Base-by-base conservation (phyloP, 2,113 vertebrate species). In the Hystrix brachyura region DNA sequence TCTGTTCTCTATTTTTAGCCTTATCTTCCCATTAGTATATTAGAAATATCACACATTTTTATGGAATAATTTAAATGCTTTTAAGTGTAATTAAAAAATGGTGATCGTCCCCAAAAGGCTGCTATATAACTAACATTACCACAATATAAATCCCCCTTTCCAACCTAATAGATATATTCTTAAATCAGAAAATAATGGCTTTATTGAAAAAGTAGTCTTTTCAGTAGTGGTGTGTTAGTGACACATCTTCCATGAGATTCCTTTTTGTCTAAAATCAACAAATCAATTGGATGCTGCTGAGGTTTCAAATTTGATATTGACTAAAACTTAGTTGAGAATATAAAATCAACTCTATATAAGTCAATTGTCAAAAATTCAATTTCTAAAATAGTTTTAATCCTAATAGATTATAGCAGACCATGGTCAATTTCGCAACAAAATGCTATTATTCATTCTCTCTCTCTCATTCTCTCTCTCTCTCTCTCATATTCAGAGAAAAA, bases 281-380 rank as follows among this genome's bases (percentile, higher is more conserved):
- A 90, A 85, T 94, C 65, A 94, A 48, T 64, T 86, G 55, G 11
- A 60, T 88, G 15, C 57, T 65, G 19, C 48, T 91, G 79, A 91
- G 67, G 3, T 71, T 96, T 91, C 76, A 94, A 71, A 91, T 95
- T 94, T 94, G 29, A 94, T 91, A 96, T 46, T 82, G 80, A 95
- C 29, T 78, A 78, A 89, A 97, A 95, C 64, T 72, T 92, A 94
- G 21, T 57, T 89, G 57, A 90, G 53, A 91, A 91, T 80, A 96
- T 83, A 89, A 91, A 97, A 94, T 91, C n/a, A 96, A 94, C 82
- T 94, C 13, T 80, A 69, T 53, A 3, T 78, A 87, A 90, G 46
- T 90, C 88, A 92, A n/a, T 83, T 74, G 34, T 88, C 60, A 95
- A 95, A 81, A 94, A 90, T 82, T 94, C 71, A 82, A 91, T 94